phyloP scores from a whole-genome alignment of 2,888 invertebrate genomes.

The Axea sp. region DNA sequence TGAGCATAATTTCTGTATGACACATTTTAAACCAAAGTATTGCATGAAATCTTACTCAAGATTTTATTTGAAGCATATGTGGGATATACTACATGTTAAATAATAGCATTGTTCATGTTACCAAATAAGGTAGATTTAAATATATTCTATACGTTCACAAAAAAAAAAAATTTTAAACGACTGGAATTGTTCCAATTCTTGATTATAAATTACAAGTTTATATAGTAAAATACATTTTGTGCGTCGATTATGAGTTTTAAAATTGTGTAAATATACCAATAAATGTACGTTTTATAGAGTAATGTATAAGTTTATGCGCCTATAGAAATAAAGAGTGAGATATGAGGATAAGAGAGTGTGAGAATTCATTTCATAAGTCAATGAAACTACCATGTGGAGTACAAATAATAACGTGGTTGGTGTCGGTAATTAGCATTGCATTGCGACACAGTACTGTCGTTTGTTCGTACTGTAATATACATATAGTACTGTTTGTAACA shows the following conservation, averaged over 20 bases:
- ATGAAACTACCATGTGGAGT: slow-evolving; percentile 63
- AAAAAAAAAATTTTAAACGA: not conserved
- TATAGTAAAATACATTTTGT: too few relatives aligned
- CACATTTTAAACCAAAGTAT: slow-evolving; percentile 34
- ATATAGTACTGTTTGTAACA: slow-evolving; percentile 49
- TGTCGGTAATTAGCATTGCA: slow-evolving; percentile 74
- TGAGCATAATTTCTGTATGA: too few relatives aligned
- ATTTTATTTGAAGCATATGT: slow-evolving; percentile 20
- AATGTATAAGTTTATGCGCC: slow-evolving; percentile 67
- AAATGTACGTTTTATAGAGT: slow-evolving; percentile 70
- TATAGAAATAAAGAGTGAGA: slow-evolving; percentile 72
- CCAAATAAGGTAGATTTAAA: slow-evolving; percentile 12
- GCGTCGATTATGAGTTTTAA: not conserved
- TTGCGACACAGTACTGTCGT: slow-evolving; percentile 68
- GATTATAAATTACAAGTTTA: slow-evolving; percentile 14
- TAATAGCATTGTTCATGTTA: slow-evolving; percentile 34
- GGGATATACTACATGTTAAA: slow-evolving; percentile 21
- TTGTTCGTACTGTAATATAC: slow-evolving; percentile 49
- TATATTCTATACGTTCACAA: slow-evolving; percentile 4
- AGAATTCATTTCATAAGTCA: slow-evolving; percentile 77
- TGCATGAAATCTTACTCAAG: slow-evolving; percentile 25
- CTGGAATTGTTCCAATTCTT: not conserved
- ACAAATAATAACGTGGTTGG: slow-evolving; percentile 71
- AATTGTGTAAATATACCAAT: slow-evolving; percentile 70
- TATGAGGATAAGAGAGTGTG: slow-evolving; percentile 71